Evolutionary conservation across 2,113 vertebrate species (phyloP).

Genomic region (Ctenodactylus gundi): DNA sequence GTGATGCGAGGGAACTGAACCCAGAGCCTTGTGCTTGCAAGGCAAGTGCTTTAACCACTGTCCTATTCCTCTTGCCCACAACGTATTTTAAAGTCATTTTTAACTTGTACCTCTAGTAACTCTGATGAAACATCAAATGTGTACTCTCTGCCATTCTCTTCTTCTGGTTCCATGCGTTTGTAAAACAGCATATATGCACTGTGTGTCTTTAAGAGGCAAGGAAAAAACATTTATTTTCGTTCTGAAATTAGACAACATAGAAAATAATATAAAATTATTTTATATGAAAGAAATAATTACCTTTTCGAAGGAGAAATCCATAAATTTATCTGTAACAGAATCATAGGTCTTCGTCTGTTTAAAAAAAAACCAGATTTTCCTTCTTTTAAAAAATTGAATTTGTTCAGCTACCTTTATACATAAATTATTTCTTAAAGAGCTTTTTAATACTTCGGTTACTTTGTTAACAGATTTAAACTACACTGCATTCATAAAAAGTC

Average conservation of each 20-base stretch:
- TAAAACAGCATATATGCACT: conserved; percentile 99
- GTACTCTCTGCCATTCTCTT: conserved; percentile 96
- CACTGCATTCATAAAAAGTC: not conserved
- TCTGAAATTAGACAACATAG: conserved; percentile 29
- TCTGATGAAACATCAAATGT: conserved; percentile 98
- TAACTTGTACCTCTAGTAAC: conserved; percentile 94
- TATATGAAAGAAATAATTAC: conserved; percentile 81
- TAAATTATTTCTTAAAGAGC: not conserved
- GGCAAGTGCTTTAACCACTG: too few relatives aligned
- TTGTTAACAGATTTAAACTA: conserved; percentile 1
- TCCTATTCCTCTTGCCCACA: too few relatives aligned
- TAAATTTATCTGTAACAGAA: conserved; percentile 99
- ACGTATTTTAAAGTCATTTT: too few relatives aligned
- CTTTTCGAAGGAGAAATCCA: conserved; percentile 99
- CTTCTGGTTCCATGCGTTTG: conserved; percentile 96
- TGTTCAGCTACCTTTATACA: not conserved
- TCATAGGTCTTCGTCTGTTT: conserved; percentile 98
- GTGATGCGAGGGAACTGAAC: too few relatives aligned
- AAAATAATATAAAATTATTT: conserved; percentile 38
- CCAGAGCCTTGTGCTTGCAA: too few relatives aligned
- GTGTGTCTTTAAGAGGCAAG: conserved; percentile 90
- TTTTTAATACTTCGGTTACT: conserved; percentile 28
- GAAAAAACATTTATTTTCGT: conserved; percentile 20
- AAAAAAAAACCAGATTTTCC: conserved; percentile 67
- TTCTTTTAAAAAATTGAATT: conserved; percentile 16